Base-by-base conservation (phyloP, 2,797 vertebrate genomes). In the Pangasius macronema region DNA sequence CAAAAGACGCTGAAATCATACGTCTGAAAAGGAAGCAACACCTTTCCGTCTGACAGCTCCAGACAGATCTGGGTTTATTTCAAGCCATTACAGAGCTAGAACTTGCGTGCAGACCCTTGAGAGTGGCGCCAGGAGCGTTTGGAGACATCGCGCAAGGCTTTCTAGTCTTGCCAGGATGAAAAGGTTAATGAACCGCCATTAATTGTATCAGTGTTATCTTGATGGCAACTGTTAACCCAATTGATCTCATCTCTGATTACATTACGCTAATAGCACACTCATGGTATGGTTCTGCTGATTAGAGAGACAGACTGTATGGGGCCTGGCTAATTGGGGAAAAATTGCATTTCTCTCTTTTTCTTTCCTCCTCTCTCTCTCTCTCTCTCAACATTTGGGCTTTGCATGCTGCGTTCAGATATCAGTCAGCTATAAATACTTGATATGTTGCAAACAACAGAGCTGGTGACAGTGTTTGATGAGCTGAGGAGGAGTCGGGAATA, bases 181-280 rank as follows among this genome's bases (percentile, higher is more conserved):
- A 92, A 92, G 87, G 87, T 90, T 89, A 92, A 92, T 91, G 73
- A 89, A 89, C 36, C 24, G 30, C 83, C 39, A 63, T 49, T 90
- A 84, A 85, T 88, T 80, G 75, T 88, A 83, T 88, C 76, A 90
- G 72, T 89, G 70, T 89, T 81, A 86, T 89, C 76, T 89, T 70
- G 83, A 87, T 86, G 88, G 88, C 59, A 85, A 88, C 81, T 76
- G 84, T 84, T 91, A 89, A 87, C 87, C 82, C 88, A 88, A 90
- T 91, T 91, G 91, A 91, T 93, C 88, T 81, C 27, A 87, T 73
- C 86, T 90, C 87, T 86, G 90, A 91, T 93, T 88, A 88, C 84
- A 90, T 91, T 92, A 90, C 90, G 89, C 84, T 87, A 87, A 91
- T 90, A 88, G 89, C 83, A 57, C 84, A 88, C 85, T 92, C 84